Conservation (phyloP, 1,140 invertebrate genomes). For the Leptoteleia sp. region DNA sequence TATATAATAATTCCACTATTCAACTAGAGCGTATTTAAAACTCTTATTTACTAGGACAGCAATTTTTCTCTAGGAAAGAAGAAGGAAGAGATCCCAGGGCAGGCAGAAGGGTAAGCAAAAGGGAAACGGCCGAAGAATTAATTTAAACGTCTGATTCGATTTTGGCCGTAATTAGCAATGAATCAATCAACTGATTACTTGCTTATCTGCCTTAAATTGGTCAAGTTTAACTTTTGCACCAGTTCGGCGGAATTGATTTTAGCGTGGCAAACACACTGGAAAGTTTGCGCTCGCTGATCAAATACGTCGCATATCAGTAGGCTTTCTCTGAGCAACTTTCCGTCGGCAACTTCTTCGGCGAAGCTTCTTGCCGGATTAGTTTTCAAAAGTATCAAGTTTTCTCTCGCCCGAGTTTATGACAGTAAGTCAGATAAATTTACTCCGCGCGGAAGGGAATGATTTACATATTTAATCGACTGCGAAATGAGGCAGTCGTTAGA, state of each 20-base stretch:
- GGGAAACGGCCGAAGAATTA: too few species aligned
- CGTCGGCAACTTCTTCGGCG: constrained; percentile 46
- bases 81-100: too few species aligned
- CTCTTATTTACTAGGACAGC: too few species aligned
- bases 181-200: constrained; percentile 66
- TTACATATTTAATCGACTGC: constrained; percentile 67
- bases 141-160: constrained; percentile 42
- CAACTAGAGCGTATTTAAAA: too few species aligned
- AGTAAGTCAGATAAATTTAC: constrained; percentile 66
- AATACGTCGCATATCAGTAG: constrained; percentile 66
- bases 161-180: constrained; percentile 38
- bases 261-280: constrained; percentile 52
- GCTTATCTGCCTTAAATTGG: constrained; percentile 54
- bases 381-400: constrained; percentile 66
- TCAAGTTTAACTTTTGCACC: constrained; percentile 61
- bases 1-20: too few species aligned
- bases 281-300: constrained; percentile 61
- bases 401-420: constrained; percentile 56
- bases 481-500: constrained; percentile 60
- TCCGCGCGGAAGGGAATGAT: constrained; percentile 54
- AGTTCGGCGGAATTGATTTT: constrained; percentile 64
- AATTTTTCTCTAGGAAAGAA: too few species aligned
- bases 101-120: too few species aligned
- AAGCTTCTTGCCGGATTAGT: constrained; percentile 65
- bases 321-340: constrained; percentile 62